phyloP scores from a whole-genome alignment of 1,140 invertebrate species.

The Sarcophaga peregrina region DNA sequence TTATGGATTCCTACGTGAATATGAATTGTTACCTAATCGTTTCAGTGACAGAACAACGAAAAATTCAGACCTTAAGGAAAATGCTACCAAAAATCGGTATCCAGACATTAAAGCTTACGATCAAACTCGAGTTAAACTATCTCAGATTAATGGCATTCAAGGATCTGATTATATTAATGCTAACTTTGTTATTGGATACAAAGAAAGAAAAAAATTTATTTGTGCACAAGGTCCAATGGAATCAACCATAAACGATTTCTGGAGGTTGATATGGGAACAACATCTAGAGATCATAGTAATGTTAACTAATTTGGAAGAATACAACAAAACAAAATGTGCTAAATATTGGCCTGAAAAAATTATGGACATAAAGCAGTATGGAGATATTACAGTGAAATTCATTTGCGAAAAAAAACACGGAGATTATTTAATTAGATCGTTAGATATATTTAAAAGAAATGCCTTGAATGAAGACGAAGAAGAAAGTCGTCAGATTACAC shows the following conservation, averaged over 20 bases:
- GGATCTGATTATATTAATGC: conserved; percentile 94
- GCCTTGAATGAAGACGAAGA: conserved; percentile 66
- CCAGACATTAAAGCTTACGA: conserved; percentile 93
- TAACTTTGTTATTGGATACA: conserved; percentile 90
- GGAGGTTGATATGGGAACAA: conserved; percentile 98
- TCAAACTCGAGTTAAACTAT: conserved; percentile 87
- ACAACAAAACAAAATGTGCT: conserved; percentile 91
- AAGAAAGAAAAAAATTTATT: conserved; percentile 93
- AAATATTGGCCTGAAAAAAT: conserved; percentile 93
- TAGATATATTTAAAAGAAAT: conserved; percentile 70
- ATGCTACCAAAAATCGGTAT: conserved; percentile 87
- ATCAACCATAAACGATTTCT: conserved; percentile 93
- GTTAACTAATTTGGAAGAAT: conserved; percentile 94
- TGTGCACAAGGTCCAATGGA: conserved; percentile 93
- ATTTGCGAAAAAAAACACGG: conserved; percentile 80
- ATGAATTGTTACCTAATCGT: conserved; percentile 85
- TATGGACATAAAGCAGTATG: conserved; percentile 80
- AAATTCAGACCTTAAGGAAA: conserved; percentile 88
- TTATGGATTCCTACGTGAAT: conserved; percentile 89
- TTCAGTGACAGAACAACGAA: conserved; percentile 88
- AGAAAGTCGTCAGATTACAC: conserved; percentile 80
- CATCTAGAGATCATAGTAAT: conserved; percentile 91
- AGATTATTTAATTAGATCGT: conserved; percentile 84
- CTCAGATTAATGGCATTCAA: conserved; percentile 78
- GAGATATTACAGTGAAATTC: conserved; percentile 82